Percentiles rank a stretch among this genome's conserved stretches.
These are phyloP conservation scores for Manis crassicaudata DNA, from an alignment of 2,797 vertebrate species.

Conservation along the genomic window DNA sequence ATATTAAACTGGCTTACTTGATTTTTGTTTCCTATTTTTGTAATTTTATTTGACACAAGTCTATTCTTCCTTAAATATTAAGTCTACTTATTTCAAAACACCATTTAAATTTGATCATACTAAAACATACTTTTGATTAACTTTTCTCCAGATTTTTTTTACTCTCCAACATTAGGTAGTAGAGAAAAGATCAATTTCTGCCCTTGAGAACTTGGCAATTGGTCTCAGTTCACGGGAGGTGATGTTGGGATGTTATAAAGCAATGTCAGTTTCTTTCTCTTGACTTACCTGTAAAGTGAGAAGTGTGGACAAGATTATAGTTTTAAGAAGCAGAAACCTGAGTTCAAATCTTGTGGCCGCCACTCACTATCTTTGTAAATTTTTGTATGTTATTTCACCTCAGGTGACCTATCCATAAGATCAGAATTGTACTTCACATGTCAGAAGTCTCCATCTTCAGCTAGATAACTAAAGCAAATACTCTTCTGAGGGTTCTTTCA, in stretches of 20 bases:
- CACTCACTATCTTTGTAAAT: neutral
- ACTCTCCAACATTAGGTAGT: neutral
- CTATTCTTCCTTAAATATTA: neutral
- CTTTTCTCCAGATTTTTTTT: conserved; percentile 32
- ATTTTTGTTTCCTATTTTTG: neutral
- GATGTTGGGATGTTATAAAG: neutral
- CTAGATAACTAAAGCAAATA: neutral
- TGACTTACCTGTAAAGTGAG: conserved; percentile 11
- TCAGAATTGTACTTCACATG: neutral
- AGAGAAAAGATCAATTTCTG: neutral
- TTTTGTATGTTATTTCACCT: conserved; percentile 2
- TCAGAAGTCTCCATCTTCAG: neutral
- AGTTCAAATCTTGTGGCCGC: neutral
- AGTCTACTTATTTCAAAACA: neutral
- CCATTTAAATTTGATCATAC: neutral
- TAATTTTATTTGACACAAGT: neutral
- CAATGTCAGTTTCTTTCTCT: neutral
- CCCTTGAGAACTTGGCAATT: neutral
- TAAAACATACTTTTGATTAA: neutral
- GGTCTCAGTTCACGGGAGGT: neutral
- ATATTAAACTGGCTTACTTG: neutral
- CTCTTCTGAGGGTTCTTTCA: neutral
- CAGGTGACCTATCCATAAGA: neutral
- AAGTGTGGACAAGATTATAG: neutral
- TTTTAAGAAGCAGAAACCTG: neutral